These are phyloP conservation scores for Thereva nobilitata DNA, from an alignment of 2,888 invertebrate species.

Conservation along the genomic window DNA sequence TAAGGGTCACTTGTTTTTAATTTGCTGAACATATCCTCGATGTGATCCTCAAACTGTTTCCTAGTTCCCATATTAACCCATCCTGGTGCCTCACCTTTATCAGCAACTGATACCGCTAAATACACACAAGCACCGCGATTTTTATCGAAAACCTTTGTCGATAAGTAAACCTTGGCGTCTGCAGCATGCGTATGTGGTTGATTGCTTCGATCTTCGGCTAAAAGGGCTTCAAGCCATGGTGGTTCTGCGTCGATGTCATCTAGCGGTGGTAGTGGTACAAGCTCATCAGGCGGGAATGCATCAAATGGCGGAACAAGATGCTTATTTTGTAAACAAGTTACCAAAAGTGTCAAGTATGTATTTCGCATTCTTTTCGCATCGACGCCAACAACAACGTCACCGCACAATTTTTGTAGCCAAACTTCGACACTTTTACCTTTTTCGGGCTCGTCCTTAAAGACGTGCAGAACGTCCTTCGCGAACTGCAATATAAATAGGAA, in stretches of 20 bases:
- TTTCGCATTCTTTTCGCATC: slow-evolving; percentile 49
- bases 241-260: slow-evolving; percentile 15
- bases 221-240: slow-evolving; percentile 34
- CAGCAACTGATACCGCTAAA: slow-evolving; percentile 45
- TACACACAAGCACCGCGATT: slow-evolving; percentile 47
- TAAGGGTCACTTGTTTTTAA: background rate
- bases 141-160: slow-evolving; percentile 45
- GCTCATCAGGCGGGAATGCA: slow-evolving; percentile 36
- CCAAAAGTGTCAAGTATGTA: slow-evolving; percentile 49
- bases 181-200: slow-evolving; percentile 16
- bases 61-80: slow-evolving; percentile 42
- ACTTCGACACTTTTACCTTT: slow-evolving; percentile 18
- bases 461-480: slow-evolving; percentile 33
- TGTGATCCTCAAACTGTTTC: slow-evolving; percentile 28
- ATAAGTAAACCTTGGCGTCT: slow-evolving; percentile 43
- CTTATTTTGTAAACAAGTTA: slow-evolving; percentile 46
- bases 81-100: slow-evolving; percentile 42
- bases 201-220: slow-evolving; percentile 8
- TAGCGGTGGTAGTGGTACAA: background rate
- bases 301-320: slow-evolving; percentile 47
- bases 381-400: slow-evolving; percentile 44
- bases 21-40: slow-evolving; percentile 23
- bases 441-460: slow-evolving; percentile 15
- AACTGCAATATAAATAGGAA: slow-evolving; percentile 41
- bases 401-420: slow-evolving; percentile 47